Percentiles rank a stretch among this genome's conserved stretches.
Evolutionary conservation across 1,140 invertebrate genomes (phyloP).

Genomic region (Aricia agestis): DNA sequence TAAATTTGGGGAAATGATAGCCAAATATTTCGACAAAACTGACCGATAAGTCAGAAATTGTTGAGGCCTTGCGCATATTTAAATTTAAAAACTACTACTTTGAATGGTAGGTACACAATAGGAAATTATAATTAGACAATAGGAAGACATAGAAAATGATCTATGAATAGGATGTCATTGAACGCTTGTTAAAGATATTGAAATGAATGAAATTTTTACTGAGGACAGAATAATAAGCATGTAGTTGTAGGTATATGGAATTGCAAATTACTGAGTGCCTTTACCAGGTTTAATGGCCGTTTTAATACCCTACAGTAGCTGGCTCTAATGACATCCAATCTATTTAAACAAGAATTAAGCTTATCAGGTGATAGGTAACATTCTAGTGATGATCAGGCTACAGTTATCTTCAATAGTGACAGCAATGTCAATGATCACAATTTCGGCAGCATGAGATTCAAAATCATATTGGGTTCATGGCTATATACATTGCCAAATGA

Average conservation of each 20-base stretch:
- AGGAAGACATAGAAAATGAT: neutral
- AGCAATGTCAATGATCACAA: too few species aligned
- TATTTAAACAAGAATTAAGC: neutral
- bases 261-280: neutral
- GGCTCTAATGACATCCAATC: neutral
- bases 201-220: neutral
- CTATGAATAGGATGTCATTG: neutral
- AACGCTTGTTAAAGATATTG: neutral
- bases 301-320: neutral
- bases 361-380: neutral
- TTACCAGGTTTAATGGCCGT: neutral
- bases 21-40: too few species aligned
- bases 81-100: neutral
- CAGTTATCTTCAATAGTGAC: too few species aligned
- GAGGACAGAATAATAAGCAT: neutral
- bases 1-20: too few species aligned
- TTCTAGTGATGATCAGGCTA: neutral
- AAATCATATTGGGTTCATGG: neutral
- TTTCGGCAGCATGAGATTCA: neutral
- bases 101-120: neutral
- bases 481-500: constrained; percentile 1
- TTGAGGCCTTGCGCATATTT: neutral
- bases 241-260: neutral
- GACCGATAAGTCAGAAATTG: too few species aligned
- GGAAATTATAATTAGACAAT: neutral